phyloP scores from a whole-genome alignment of 2,888 invertebrate species.

The Heliconius aoede region DNA sequence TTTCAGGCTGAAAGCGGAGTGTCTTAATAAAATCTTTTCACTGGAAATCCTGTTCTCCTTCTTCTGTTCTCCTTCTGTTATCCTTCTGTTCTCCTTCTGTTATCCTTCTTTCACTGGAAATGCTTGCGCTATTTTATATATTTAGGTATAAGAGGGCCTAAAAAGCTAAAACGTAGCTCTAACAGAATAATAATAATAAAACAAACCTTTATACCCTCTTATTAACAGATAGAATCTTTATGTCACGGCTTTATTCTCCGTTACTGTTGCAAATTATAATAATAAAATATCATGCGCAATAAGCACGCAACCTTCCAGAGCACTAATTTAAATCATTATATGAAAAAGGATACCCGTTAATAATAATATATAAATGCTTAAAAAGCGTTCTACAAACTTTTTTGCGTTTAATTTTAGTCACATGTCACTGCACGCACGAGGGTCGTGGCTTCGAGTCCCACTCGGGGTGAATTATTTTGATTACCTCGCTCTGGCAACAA shows the following conservation, averaged over 20 bases:
- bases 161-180: not conserved
- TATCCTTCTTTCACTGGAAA: too few species aligned
- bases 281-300: constrained; percentile 7
- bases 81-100: too few species aligned
- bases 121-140: too few species aligned
- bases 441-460: not conserved
- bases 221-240: constrained; percentile 12
- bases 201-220: not conserved
- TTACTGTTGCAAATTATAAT: constrained; percentile 19
- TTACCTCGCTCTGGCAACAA: not conserved
- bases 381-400: not conserved
- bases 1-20: too few species aligned
- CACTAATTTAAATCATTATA: constrained; percentile 8
- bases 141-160: too few species aligned
- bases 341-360: not conserved
- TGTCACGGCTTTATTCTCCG: constrained; percentile 16
- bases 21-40: too few species aligned
- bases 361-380: not conserved
- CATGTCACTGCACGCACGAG: not conserved
- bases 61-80: too few species aligned
- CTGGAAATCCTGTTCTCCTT: too few species aligned
- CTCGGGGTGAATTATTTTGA: not conserved
- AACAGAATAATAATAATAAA: not conserved
- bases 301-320: not conserved
- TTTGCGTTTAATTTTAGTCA: too few species aligned